Conservation (phyloP, 2,113 vertebrate species). For the Shinisaurus crocodilurus region DNA sequence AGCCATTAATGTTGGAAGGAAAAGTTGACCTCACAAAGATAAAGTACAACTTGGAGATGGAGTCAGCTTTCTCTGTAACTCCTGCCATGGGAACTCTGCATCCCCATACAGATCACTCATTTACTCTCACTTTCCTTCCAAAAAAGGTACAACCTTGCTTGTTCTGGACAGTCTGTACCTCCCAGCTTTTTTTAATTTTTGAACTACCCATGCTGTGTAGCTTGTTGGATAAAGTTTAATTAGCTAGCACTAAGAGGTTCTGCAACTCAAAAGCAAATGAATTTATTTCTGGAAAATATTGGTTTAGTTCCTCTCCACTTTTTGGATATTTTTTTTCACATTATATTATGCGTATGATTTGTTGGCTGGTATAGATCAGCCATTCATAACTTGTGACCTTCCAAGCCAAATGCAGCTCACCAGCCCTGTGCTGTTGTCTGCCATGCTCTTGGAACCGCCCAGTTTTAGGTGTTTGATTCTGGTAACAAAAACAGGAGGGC, state of each 20-base stretch:
- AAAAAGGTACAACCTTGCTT: slow-evolving; percentile 78
- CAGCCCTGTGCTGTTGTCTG: background rate
- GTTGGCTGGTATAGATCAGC: background rate
- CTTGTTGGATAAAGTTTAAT: slow-evolving; percentile 53
- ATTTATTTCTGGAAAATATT: slow-evolving; percentile 36
- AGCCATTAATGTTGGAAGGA: slow-evolving; percentile 70
- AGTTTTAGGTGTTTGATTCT: background rate
- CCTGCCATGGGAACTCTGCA: slow-evolving; percentile 80
- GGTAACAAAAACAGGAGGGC: background rate
- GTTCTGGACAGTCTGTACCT: slow-evolving; percentile 25
- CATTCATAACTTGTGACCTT: background rate
- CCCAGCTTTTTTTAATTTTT: slow-evolving; percentile 44
- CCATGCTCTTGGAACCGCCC: background rate
- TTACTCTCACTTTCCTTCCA: slow-evolving; percentile 86
- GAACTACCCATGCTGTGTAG: slow-evolving; percentile 45
- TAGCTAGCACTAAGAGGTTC: slow-evolving; percentile 25
- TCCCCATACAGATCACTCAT: slow-evolving; percentile 81
- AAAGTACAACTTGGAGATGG: slow-evolving; percentile 71
- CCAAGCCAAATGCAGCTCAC: background rate
- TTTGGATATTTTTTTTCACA: background rate
- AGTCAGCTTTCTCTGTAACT: slow-evolving; percentile 82
- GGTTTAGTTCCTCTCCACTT: background rate
- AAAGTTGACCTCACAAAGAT: slow-evolving; percentile 54
- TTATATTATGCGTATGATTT: background rate
- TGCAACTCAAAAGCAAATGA: slow-evolving; percentile 28